Conservation (phyloP, 2,888 invertebrate genomes). For the Caradrina kadenii region DNA sequence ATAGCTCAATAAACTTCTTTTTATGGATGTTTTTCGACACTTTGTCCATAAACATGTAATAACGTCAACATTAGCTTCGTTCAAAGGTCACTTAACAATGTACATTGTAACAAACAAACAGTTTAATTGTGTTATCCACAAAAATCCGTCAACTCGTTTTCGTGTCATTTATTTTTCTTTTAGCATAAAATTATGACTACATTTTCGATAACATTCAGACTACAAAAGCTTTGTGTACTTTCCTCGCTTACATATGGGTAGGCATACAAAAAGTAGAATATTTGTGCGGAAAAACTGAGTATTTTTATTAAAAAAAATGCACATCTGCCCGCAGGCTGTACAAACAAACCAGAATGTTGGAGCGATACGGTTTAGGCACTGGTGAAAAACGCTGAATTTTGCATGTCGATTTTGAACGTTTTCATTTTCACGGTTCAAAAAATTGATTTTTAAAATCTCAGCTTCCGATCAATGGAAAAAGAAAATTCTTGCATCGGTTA, state of each 20-base stretch:
- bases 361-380: slow-evolving; percentile 34
- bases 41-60: slow-evolving; percentile 44
- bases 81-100: slow-evolving; percentile 7
- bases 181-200: slow-evolving; percentile 21
- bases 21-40: slow-evolving; percentile 48
- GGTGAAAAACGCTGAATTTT: slow-evolving; percentile 44
- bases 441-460: slow-evolving; percentile 18
- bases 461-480: background rate
- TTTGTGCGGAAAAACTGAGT: slow-evolving; percentile 44
- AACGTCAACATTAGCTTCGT: slow-evolving; percentile 42
- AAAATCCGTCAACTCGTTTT: background rate
- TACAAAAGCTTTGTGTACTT: slow-evolving; percentile 37
- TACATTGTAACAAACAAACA: slow-evolving; percentile 25
- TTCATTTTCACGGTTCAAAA: slow-evolving; percentile 11
- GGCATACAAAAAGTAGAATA: slow-evolving; percentile 33
- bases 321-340: slow-evolving; percentile 46
- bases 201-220: slow-evolving; percentile 25
- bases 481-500: slow-evolving; percentile 7
- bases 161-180: slow-evolving; percentile 12
- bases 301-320: slow-evolving; percentile 52
- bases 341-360: slow-evolving; percentile 52
- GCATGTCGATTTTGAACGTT: slow-evolving; percentile 33
- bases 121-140: slow-evolving; percentile 16
- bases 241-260: slow-evolving; percentile 19
- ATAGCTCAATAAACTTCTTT: slow-evolving; percentile 46